These are phyloP conservation scores for Laticauda colubrina DNA, from an alignment of 2,113 vertebrate species.

Conservation along the genomic window DNA sequence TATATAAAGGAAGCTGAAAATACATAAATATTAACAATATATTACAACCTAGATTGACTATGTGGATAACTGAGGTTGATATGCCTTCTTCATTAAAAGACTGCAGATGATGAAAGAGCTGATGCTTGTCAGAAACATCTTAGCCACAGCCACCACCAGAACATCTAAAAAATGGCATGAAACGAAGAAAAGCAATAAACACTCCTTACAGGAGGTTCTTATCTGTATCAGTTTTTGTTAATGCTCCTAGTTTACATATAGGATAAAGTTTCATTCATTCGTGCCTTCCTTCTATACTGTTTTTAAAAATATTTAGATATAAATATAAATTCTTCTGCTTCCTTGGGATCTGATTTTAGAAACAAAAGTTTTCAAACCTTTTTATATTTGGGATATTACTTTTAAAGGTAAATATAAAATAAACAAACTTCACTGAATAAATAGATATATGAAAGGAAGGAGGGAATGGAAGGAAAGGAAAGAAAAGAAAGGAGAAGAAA, in stretches of 20 bases:
- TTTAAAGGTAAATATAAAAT: background rate
- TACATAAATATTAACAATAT: background rate
- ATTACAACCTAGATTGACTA: background rate
- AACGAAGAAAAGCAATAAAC: background rate
- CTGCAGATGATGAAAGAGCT: background rate
- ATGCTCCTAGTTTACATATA: background rate
- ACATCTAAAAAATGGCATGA: background rate
- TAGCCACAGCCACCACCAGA: background rate
- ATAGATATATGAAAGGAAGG: too few relatives aligned
- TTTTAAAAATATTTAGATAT: background rate
- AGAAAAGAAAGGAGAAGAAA: too few relatives aligned
- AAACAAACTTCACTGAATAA: background rate
- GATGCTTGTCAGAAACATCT: background rate
- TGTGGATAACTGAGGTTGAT: background rate
- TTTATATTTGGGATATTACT: background rate
- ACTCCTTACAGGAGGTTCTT: background rate
- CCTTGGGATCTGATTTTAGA: background rate
- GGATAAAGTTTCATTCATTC: background rate
- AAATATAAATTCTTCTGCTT: background rate
- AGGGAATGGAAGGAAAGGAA: too few relatives aligned
- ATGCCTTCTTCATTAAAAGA: background rate
- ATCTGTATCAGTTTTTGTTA: background rate
- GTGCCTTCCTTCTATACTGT: background rate
- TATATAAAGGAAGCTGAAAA: background rate
- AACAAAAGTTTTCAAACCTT: background rate